These are phyloP conservation scores for Anorthoa munda DNA, from an alignment of 2,888 invertebrate species.

Conservation along the genomic window DNA sequence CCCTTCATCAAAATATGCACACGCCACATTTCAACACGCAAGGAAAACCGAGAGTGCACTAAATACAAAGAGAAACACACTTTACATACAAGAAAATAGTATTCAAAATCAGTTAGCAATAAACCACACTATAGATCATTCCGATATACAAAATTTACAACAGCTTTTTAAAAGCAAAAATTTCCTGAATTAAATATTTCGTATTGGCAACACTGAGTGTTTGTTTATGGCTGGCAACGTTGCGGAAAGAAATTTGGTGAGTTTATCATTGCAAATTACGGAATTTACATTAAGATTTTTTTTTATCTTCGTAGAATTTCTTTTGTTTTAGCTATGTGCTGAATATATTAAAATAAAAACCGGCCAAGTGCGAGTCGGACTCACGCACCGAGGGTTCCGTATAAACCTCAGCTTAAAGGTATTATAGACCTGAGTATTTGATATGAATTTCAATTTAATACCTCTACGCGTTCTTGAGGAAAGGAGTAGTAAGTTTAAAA, in stretches of 20 bases:
- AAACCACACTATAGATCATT: constrained; percentile 25
- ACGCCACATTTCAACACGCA: constrained; percentile 65
- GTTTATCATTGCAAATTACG: constrained; percentile 32
- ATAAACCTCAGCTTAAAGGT: too few species aligned
- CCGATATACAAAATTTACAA: constrained; percentile 37
- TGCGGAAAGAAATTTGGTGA: constrained; percentile 60
- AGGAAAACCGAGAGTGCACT: constrained; percentile 59
- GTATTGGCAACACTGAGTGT: constrained; percentile 35
- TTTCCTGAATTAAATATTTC: constrained; percentile 50
- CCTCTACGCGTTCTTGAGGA: too few species aligned
- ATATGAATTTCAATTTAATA: too few species aligned
- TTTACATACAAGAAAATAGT: not conserved
- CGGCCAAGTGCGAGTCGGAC: too few species aligned
- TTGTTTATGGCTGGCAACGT: constrained; percentile 50
- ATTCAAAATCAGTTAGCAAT: constrained; percentile 9
- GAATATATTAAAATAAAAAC: too few species aligned
- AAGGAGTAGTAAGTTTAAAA: too few species aligned
- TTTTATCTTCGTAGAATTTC: constrained; percentile 9
- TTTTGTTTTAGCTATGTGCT: not conserved
- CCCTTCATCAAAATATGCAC: constrained; percentile 60
- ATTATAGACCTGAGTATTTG: too few species aligned
- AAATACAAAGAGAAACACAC: constrained; percentile 31
- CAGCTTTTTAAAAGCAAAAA: constrained; percentile 44
- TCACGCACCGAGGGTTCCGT: too few species aligned
- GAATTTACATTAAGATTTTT: constrained; percentile 22